Base-by-base conservation (phyloP, 2,888 invertebrate species). In the Drosophila borealis region DNA sequence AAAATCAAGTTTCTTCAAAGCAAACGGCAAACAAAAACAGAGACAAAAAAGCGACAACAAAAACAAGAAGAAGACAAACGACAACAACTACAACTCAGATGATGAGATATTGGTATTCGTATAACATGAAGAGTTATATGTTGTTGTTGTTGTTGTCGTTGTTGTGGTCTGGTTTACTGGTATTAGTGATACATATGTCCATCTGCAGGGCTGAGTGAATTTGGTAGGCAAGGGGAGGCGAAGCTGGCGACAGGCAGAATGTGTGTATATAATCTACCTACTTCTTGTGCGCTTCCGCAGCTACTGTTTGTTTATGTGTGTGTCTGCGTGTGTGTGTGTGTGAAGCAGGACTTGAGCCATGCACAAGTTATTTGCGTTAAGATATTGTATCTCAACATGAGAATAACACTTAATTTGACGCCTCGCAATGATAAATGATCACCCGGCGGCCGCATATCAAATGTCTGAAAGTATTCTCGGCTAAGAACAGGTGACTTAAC, bases 371-470 rank as follows among this genome's bases (percentile, higher is more conserved):
- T 56, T 51, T 60, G 45, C 59, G 44, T 41, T 64, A 33, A 77
- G 74, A 75, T 77, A 77, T 77, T 73, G 73, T 77, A 75, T 75
- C 74, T 72, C 68, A 68, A 73, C 60, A 63, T 63, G 54, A 63
- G 54, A 51, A 75, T 44, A 55, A 64, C 74, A 78, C 71, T 62
- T 78, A 74, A 78, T 78, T 74, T 74, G 77, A 78, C 75, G 60
- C 79, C 71, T 63, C 41, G 71, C 54, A 68, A 74, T 78, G 77
- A 77, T 71, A 71, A 78, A 77, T 74, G 77, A 71, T 78, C 49
- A n/a, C 34, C 42, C 34, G 53, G 14, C 68, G 57, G 65, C 73
- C 55, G 69, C 74, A 66, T 66, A 66, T 66, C 75, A 59, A 71
- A 68, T 73, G 54, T 44, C 81, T 57, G n/a, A 39, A 64, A 61